A percentile compares a stretch with the other conserved stretches of the same genome.
Evolutionary conservation across 2,888 invertebrate genomes (phyloP).

Genomic region (Ochropleura leucogaster): DNA sequence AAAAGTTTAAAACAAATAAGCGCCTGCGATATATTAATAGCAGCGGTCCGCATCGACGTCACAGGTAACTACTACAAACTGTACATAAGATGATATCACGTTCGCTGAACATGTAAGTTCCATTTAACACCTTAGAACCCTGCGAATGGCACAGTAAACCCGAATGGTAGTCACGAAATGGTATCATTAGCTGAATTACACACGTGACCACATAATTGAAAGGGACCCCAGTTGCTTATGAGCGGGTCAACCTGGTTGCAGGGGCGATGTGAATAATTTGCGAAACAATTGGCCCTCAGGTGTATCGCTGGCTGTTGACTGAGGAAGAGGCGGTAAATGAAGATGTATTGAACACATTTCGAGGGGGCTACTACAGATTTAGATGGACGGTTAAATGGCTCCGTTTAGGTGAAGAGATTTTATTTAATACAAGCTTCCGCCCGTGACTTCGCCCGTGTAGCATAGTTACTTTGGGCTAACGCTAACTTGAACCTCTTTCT

Average conservation of each 20-base stretch:
- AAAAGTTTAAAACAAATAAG: slow-evolving; percentile 40
- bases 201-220: slow-evolving; percentile 80
- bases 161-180: slow-evolving; percentile 78
- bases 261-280: slow-evolving; percentile 73
- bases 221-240: slow-evolving; percentile 62
- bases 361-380: slow-evolving; percentile 50
- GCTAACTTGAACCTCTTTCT: too few species aligned
- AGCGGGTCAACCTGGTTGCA: slow-evolving; percentile 63
- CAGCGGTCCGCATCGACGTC: slow-evolving; percentile 63
- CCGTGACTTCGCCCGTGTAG: too few species aligned
- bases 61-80: slow-evolving; percentile 68
- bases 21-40: slow-evolving; percentile 69
- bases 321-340: slow-evolving; percentile 59
- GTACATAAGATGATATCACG: slow-evolving; percentile 75
- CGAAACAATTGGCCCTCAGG: slow-evolving; percentile 71
- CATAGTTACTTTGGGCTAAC: too few species aligned
- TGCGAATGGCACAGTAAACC: slow-evolving; percentile 77
- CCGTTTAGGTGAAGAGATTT: slow-evolving; percentile 9
- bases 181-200: slow-evolving; percentile 80
- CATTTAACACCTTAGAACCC: slow-evolving; percentile 82
- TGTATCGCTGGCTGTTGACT: slow-evolving; percentile 63
- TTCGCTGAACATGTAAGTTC: slow-evolving; percentile 81
- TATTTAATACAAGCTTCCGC: too few species aligned
- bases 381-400: slow-evolving; percentile 37
- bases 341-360: slow-evolving; percentile 65